Evolutionary conservation across 1,140 invertebrate species (phyloP).

Genomic region (Euglossa dilemma): DNA sequence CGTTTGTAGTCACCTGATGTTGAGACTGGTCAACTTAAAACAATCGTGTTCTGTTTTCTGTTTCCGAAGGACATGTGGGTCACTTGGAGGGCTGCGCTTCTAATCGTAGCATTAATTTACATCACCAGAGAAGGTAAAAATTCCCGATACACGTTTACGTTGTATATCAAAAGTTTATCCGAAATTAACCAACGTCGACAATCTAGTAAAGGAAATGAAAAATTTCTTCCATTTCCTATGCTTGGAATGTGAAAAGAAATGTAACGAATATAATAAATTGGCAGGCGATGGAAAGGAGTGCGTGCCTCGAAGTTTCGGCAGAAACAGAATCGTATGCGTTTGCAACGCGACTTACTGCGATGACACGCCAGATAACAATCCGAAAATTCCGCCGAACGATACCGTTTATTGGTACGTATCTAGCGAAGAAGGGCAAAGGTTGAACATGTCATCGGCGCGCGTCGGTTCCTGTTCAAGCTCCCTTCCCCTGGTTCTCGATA

Average conservation of each 20-base stretch:
- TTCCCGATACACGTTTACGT: background rate
- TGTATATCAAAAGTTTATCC: too few relatives aligned
- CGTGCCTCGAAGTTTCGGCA: constrained; percentile 76
- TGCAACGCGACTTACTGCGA: constrained; percentile 94
- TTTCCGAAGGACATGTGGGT: background rate
- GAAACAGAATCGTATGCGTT: constrained; percentile 88
- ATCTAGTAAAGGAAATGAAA: too few relatives aligned
- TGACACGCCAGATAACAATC: constrained; percentile 81
- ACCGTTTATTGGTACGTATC: constrained; percentile 84
- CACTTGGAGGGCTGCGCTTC: background rate
- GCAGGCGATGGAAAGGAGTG: constrained; percentile 72
- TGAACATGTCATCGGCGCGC: constrained; percentile 26
- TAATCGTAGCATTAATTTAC: background rate
- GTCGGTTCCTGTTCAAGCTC: background rate
- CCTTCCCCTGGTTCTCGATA: background rate
- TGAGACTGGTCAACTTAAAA: too few relatives aligned
- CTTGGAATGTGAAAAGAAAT: background rate
- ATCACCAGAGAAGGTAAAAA: background rate
- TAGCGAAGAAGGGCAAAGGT: constrained; percentile 82
- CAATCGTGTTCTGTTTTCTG: background rate
- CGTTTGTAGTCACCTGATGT: too few relatives aligned
- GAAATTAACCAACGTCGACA: too few relatives aligned
- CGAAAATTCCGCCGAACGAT: constrained; percentile 74
- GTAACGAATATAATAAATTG: background rate
- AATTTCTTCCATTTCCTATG: too few relatives aligned